A percentile compares a stretch with the other conserved stretches of the same genome.
Evolutionary conservation across 2,113 vertebrate genomes (phyloP).

Genomic region (Sus scrofa): T2T-Sscrofa CM000812.6:71242001-71242500

Average conservation of each 20-base stretch:
- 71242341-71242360: not conserved
- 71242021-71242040: not conserved
- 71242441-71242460: constrained; percentile 13
- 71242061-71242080: not conserved
- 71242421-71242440: not conserved
- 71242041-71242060: not conserved
- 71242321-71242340: not conserved
- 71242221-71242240: not conserved
- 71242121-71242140: not conserved
- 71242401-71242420: not conserved
- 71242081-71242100: not conserved
- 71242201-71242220: not conserved
- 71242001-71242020: not conserved
- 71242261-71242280: not conserved
- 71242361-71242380: not conserved
- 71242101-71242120: not conserved
- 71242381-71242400: not conserved
- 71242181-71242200: not conserved
- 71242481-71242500: not conserved
- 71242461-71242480: not conserved
- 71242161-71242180: not conserved
- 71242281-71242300: not conserved
- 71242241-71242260: not conserved
- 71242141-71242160: not conserved
- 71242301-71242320: not conserved